phyloP scores from a whole-genome alignment of 2,888 invertebrate genomes.

The Standfussiana lucernea region DNA sequence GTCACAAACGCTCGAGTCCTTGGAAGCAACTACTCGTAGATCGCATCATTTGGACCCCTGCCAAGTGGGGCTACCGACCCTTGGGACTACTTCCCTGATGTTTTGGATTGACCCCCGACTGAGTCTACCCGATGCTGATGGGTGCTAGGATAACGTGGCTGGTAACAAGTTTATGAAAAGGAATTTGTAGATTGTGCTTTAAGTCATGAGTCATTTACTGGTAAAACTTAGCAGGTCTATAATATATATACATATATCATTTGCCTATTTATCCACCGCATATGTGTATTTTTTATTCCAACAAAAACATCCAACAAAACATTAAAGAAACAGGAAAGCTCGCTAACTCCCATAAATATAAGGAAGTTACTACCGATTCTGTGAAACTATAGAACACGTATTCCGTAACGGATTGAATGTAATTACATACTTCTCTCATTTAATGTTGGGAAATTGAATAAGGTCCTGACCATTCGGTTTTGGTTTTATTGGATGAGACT shows the following conservation, averaged over 20 bases:
- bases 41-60: conserved; percentile 62
- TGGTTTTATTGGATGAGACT: conserved; percentile 8
- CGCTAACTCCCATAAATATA: conserved; percentile 3
- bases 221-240: neutral
- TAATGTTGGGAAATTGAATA: conserved; percentile 31
- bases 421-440: conserved; percentile 40
- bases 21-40: conserved; percentile 36
- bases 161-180: conserved; percentile 2
- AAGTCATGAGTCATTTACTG: too few species aligned
- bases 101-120: conserved; percentile 34
- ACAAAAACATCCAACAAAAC: neutral
- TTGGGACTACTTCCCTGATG: conserved; percentile 35
- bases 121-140: conserved; percentile 8
- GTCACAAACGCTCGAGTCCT: conserved; percentile 37
- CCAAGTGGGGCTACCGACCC: conserved; percentile 53
- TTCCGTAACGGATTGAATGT: conserved; percentile 41
- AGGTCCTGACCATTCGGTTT: neutral
- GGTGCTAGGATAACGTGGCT: neutral
- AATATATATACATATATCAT: too few species aligned
- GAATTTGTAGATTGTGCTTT: neutral
- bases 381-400: conserved; percentile 29
- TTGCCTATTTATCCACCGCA: neutral
- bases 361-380: conserved; percentile 11
- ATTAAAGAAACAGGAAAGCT: conserved; percentile 10
- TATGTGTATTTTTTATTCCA: neutral